These are phyloP conservation scores for Hyphantria cunea DNA, from an alignment of 1,140 invertebrate species.

Conservation along the genomic window DNA sequence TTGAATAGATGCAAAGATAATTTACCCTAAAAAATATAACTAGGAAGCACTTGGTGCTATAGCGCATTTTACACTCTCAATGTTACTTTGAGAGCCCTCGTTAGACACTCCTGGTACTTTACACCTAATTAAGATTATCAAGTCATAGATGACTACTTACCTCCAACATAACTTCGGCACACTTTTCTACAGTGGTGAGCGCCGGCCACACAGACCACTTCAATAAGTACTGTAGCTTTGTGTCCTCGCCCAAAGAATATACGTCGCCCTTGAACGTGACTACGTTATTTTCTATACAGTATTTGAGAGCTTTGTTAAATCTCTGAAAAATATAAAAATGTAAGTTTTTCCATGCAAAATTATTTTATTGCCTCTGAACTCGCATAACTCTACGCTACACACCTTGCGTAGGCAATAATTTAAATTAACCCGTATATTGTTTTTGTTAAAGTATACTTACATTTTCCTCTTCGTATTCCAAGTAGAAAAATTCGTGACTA, in stretches of 20 bases:
- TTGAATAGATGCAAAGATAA: no score
- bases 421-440: no score
- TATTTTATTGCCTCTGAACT: no score
- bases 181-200: constrained; percentile 42
- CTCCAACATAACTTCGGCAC: constrained; percentile 48
- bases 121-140: no score
- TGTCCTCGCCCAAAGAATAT: constrained; percentile 24
- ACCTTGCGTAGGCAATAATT: no score
- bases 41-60: no score
- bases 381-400: no score
- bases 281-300: constrained; percentile 73
- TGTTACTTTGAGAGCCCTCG: no score
- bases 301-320: constrained; percentile 76
- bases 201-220: constrained; percentile 49
- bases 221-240: constrained; percentile 39
- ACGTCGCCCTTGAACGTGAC: constrained; percentile 34
- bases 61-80: no score
- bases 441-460: constrained; percentile 39
- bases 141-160: constrained; percentile 32
- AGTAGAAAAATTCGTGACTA: constrained; percentile 80
- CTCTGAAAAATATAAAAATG: constrained; percentile 54
- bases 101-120: no score
- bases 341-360: no score
- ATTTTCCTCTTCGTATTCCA: constrained; percentile 47
- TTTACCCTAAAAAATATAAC: no score